These are phyloP conservation scores for Plusia festucae DNA, from an alignment of 2,888 invertebrate species.

Conservation along the genomic window DNA sequence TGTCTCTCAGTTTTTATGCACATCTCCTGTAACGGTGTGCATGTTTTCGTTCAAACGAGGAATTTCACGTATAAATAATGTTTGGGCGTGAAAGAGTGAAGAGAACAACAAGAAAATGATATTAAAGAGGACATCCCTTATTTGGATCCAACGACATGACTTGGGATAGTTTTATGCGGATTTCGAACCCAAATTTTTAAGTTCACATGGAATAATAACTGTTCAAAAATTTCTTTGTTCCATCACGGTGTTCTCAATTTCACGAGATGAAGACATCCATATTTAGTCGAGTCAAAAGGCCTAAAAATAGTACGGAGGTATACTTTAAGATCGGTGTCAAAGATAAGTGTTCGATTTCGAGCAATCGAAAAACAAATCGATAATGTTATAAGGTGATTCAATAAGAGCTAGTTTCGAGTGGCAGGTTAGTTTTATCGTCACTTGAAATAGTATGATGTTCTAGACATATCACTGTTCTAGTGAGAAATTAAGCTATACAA, in stretches of 20 bases:
- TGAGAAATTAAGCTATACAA: neutral
- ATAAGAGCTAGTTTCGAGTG: conserved; percentile 40
- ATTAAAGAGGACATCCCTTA: neutral
- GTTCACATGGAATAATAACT: neutral
- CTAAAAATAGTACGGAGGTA: conserved; percentile 54
- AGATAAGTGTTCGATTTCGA: conserved; percentile 67
- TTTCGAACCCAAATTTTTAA: neutral
- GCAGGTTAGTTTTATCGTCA: conserved; percentile 54
- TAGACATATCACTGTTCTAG: too few species aligned
- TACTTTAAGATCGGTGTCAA: conserved; percentile 62
- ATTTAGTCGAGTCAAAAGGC: conserved; percentile 30
- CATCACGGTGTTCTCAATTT: neutral
- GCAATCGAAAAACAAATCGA: conserved; percentile 59
- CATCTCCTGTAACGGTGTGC: conserved; percentile 65
- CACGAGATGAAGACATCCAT: neutral
- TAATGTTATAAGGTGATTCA: conserved; percentile 42
- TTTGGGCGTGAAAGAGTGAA: neutral
- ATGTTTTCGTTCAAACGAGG: conserved; percentile 51
- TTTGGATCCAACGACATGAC: neutral
- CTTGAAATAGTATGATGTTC: too few species aligned
- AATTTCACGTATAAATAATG: neutral
- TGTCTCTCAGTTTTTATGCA: conserved; percentile 71
- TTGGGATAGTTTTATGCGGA: neutral
- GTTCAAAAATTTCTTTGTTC: neutral
- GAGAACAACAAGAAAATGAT: neutral